A percentile compares a stretch with the other conserved stretches of the same genome.
Conservation (phyloP, 2,113 vertebrate genomes). For the Cyanoderma ruficeps region DNA sequence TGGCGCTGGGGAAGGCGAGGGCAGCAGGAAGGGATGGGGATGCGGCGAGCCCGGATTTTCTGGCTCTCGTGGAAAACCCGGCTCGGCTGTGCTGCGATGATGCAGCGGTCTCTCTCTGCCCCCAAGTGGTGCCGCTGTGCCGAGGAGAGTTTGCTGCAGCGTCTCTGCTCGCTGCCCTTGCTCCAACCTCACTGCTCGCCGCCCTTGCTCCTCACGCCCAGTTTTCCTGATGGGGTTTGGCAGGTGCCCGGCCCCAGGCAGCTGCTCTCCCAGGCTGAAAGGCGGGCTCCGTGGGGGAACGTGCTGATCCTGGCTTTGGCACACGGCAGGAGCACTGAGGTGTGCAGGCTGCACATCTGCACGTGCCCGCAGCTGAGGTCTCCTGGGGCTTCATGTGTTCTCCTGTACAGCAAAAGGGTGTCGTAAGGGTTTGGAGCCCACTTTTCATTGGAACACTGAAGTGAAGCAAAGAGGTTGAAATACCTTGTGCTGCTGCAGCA, state of each 20-base stretch:
- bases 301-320: neutral
- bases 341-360: neutral
- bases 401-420: accelerated
- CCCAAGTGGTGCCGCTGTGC: neutral
- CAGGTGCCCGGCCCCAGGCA: neutral
- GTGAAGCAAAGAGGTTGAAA: neutral
- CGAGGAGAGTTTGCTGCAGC: neutral
- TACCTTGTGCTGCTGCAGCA: accelerated
- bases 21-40: neutral
- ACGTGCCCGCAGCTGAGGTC: neutral
- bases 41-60: neutral
- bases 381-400: accelerated
- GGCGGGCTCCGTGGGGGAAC: accelerated
- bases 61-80: neutral
- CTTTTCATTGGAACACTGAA: neutral
- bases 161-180: neutral
- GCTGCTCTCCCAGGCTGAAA: neutral
- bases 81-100: neutral
- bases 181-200: neutral
- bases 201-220: neutral
- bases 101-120: constrained; percentile 49
- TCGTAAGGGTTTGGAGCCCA: accelerated
- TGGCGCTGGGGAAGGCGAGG: neutral
- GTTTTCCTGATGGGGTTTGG: neutral
- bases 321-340: neutral